Evolutionary conservation across 2,113 vertebrate species (phyloP), one percentile per base, ranked within the genome.

Genomic region (Notiomystis cincta): DNA sequence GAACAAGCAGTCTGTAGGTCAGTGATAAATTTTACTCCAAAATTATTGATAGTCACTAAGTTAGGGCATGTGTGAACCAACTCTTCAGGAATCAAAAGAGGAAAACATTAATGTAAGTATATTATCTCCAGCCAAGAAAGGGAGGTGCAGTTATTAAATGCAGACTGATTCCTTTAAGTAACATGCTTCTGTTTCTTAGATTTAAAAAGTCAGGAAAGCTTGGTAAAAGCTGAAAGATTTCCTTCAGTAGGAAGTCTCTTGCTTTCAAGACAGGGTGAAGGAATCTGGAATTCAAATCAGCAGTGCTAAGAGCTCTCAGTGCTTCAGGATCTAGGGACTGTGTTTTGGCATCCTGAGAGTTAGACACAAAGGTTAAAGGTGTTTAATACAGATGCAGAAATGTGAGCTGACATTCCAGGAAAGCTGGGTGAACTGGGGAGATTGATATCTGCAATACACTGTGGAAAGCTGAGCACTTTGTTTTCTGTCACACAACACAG

Each of bases 281-380:
- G 56, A 77, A 66, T 83, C 69, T 93, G 77, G 90, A 44, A 93
- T 87, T 94, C 35, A 78, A 88, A 88, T 90, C 65, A 90, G 33
- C 22, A 23, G n/a, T 6, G 44, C 33, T 70, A n/a, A 51, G 42
- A 51, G 47, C 24, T 78, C 33, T 30, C 27, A 40, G 44, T 71
- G 33, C 65, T 87, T 87, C 35, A 82, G 73, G 69, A 95, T 25
- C 56, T 53, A 31, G 61, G 48, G 70, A 31, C 89, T 95, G 69
- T 56, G 12, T 62, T 90, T 54, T 42, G 38, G 48, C 40, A 69
- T 48, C 22, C 48, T 27, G 47, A 85, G 44, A 67, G 60, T 75
- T 87, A 90, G 40, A 31, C 62, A 84, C 40, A n/a, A 44, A 84
- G 51, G 51, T 73, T 71, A 44, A 83, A 89, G 24, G 50, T 73